These are phyloP conservation scores for Cheilosia scutellata DNA, from an alignment of 2,888 invertebrate genomes.

Conservation along the genomic window DNA sequence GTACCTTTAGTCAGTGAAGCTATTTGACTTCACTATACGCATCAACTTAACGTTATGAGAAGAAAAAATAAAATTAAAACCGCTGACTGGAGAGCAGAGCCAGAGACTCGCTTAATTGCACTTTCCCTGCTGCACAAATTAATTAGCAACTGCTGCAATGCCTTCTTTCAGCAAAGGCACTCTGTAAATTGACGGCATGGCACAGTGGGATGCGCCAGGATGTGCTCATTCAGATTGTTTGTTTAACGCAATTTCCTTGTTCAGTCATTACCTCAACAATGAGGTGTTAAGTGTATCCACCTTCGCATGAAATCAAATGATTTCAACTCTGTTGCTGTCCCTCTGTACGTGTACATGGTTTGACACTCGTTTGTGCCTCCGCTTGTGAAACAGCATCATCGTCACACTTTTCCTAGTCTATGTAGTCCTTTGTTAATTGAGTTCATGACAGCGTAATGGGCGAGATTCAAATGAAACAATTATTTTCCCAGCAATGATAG, in stretches of 20 bases:
- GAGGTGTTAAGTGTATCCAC: conserved; percentile 30
- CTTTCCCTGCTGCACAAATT: conserved; percentile 7
- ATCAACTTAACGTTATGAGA: conserved; percentile 1
- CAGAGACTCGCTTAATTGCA: conserved; percentile 19
- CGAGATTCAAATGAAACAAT: conserved; percentile 42
- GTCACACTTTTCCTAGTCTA: not conserved
- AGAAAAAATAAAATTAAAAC: conserved; percentile 27
- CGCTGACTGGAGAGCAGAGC: not conserved
- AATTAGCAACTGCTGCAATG: conserved; percentile 40
- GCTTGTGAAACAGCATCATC: not conserved
- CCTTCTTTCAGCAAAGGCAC: not conserved
- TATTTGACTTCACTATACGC: not conserved
- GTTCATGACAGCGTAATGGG: conserved; percentile 41
- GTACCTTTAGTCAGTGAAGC: not conserved
- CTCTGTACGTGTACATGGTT: no score
- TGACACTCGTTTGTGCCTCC: not conserved
- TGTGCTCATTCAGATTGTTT: conserved; percentile 10
- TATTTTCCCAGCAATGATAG: conserved; percentile 9
- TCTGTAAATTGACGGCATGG: not conserved
- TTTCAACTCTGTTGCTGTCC: not conserved
- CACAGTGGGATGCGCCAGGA: not conserved
- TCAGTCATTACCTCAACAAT: conserved; percentile 24
- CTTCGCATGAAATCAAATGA: not conserved
- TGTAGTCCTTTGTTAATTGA: conserved; percentile 20
- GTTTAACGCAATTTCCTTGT: conserved; percentile 29